These are phyloP conservation scores for Drosophila fungiperda DNA, from an alignment of 2,888 invertebrate species.

Conservation along the genomic window DNA sequence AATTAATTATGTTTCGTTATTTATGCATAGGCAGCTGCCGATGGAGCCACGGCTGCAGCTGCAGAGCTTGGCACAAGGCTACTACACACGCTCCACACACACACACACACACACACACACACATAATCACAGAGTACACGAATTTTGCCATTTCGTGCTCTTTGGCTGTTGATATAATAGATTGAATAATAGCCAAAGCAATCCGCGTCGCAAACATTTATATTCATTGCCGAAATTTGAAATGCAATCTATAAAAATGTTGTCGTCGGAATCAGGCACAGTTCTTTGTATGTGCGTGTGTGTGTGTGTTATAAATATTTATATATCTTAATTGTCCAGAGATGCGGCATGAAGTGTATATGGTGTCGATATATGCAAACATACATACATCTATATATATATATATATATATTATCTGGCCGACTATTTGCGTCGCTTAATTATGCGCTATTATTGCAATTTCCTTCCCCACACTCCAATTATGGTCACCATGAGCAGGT, in stretches of 20 bases:
- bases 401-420: slow-evolving; percentile 3
- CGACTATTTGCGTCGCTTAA: slow-evolving; percentile 55
- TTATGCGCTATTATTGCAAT: slow-evolving; percentile 71
- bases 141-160: slow-evolving; percentile 39
- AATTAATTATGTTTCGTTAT: slow-evolving; percentile 78
- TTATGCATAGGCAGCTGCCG: slow-evolving; percentile 67
- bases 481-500: neutral
- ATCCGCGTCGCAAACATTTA: neutral
- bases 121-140: neutral
- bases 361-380: slow-evolving; percentile 1
- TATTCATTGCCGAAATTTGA: slow-evolving; percentile 6
- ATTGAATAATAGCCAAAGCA: slow-evolving; percentile 38
- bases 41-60: slow-evolving; percentile 7
- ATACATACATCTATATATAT: neutral
- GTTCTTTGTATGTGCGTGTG: neutral
- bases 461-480: slow-evolving; percentile 10
- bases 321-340: slow-evolving; percentile 25
- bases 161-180: slow-evolving; percentile 44
- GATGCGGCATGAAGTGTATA: slow-evolving; percentile 7
- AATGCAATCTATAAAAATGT: slow-evolving; percentile 14
- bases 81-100: slow-evolving; percentile 18
- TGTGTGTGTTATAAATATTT: slow-evolving; percentile 24
- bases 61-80: slow-evolving; percentile 29
- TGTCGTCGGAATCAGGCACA: slow-evolving; percentile 5
- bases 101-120: neutral